Evolutionary conservation across 2,113 vertebrate species (phyloP).

Genomic region (Dicrurus megarhynchus): DNA sequence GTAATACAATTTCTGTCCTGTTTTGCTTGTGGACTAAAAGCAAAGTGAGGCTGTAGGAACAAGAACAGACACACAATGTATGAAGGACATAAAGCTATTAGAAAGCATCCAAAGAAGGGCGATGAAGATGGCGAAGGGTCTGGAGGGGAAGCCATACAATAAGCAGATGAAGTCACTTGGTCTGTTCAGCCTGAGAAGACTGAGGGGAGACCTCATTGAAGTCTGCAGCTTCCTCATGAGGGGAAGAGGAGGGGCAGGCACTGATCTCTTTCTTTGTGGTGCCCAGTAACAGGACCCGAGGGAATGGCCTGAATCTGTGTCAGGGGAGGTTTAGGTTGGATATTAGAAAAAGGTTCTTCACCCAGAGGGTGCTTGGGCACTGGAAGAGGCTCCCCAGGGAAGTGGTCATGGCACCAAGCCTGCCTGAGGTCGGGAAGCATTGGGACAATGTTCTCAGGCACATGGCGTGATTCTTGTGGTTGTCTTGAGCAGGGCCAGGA

Average conservation of each 20-base stretch:
- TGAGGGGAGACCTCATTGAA: neutral
- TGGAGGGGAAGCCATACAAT: neutral
- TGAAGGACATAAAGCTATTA: no score
- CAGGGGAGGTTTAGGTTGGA: neutral
- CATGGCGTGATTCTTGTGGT: neutral
- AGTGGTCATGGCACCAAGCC: neutral
- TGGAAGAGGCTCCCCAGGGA: neutral
- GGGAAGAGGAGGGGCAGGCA: neutral
- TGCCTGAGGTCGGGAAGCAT: neutral
- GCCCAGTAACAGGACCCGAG: accelerated
- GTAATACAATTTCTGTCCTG: neutral
- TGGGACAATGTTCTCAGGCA: neutral
- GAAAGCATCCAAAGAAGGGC: neutral
- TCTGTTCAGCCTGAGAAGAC: neutral
- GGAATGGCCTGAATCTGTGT: neutral
- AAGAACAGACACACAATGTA: neutral
- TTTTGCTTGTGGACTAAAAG: neutral
- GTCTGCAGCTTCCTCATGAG: accelerated
- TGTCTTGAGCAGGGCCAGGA: neutral
- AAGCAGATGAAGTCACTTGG: neutral
- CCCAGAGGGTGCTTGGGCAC: neutral
- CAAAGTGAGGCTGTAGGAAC: neutral
- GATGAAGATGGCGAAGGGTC: neutral
- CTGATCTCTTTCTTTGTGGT: neutral
- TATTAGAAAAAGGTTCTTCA: neutral